These are phyloP conservation scores for Desoria tigrina DNA, from an alignment of 2,888 invertebrate species.

Conservation along the genomic window DNA sequence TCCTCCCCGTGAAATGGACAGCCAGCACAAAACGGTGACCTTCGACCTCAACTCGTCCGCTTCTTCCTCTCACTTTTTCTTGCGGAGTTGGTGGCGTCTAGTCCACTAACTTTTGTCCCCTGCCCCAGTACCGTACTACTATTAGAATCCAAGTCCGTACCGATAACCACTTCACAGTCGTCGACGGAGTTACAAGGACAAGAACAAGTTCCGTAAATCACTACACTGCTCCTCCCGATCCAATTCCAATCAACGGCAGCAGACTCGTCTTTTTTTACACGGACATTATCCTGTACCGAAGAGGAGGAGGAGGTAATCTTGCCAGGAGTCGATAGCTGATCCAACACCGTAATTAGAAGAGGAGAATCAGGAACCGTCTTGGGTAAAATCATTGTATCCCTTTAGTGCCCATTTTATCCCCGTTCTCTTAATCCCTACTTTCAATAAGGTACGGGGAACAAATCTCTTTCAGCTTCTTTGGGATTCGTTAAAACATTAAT, in stretches of 20 bases:
- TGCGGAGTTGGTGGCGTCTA: not conserved
- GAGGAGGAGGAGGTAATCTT: not conserved
- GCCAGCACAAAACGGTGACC: conserved; percentile 27
- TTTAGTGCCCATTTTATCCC: conserved; percentile 11
- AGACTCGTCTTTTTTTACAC: too few relatives aligned
- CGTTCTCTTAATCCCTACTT: conserved; percentile 6
- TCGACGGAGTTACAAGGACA: too few relatives aligned
- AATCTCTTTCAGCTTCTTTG: not conserved
- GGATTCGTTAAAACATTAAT: conserved; percentile 7
- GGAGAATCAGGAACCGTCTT: conserved; percentile 4
- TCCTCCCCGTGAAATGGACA: conserved; percentile 42
- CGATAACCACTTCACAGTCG: too few relatives aligned
- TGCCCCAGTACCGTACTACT: too few relatives aligned
- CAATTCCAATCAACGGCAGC: too few relatives aligned
- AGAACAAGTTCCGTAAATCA: too few relatives aligned
- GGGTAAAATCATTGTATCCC: conserved; percentile 14
- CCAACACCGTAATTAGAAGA: conserved; percentile 13
- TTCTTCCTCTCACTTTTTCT: not conserved
- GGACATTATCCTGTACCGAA: too few relatives aligned
- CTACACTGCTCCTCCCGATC: too few relatives aligned
- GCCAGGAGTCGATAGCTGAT: conserved; percentile 7
- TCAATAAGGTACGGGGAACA: not conserved
- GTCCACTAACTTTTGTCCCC: not conserved
- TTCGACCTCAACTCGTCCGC: conserved; percentile 5
- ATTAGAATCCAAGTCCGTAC: too few relatives aligned